These are phyloP conservation scores for Platynereis dumerilii DNA, from an alignment of 2,888 invertebrate genomes.

Conservation along the genomic window DNA sequence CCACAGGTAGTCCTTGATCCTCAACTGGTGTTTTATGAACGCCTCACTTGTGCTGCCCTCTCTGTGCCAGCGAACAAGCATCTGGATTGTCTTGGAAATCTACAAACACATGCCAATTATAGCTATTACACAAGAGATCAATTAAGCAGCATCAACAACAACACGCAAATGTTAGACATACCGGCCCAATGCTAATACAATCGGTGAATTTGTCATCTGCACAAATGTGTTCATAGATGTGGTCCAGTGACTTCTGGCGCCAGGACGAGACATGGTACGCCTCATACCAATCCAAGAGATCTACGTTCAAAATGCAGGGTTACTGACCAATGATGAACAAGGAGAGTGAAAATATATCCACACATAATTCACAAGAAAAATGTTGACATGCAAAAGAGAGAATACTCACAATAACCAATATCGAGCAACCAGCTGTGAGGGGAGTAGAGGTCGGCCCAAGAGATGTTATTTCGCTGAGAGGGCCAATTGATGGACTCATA, in stretches of 20 bases:
- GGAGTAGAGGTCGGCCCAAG: conserved; percentile 48
- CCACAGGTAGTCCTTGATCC: conserved; percentile 53
- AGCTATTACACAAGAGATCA: background rate
- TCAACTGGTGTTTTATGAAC: conserved; percentile 45
- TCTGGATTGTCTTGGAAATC: conserved; percentile 55
- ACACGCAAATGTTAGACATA: conserved; percentile 31
- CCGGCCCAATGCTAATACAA: conserved; percentile 57
- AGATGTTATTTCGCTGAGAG: conserved; percentile 48
- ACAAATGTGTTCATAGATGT: conserved; percentile 51
- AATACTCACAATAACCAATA: conserved; percentile 15
- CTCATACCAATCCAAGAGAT: conserved; percentile 49
- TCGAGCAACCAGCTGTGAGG: conserved; percentile 50
- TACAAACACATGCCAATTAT: conserved; percentile 22
- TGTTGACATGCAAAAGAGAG: no score
- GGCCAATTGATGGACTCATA: conserved; percentile 47
- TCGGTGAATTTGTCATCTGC: conserved; percentile 55
- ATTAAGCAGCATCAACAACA: background rate
- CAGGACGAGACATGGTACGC: conserved; percentile 36
- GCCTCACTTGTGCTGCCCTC: conserved; percentile 44
- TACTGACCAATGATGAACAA: no score
- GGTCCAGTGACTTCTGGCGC: conserved; percentile 43
- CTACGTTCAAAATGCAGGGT: conserved; percentile 35
- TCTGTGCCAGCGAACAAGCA: conserved; percentile 49
- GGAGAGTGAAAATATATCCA: no score
- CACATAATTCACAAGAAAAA: no score